Base-by-base conservation (phyloP, 2,113 vertebrate genomes). In the Leptodactylus fuscus region DNA sequence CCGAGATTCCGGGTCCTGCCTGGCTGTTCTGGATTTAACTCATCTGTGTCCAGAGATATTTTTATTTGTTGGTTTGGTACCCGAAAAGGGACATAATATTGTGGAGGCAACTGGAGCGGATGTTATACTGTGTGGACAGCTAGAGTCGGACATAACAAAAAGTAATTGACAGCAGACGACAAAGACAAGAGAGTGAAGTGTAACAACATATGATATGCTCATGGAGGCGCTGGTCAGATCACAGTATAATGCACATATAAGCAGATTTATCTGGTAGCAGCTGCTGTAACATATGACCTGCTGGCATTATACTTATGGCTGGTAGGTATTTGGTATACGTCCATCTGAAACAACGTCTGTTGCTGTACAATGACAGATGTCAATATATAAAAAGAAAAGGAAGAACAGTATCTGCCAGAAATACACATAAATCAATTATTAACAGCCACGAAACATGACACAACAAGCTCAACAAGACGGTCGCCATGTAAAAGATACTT, bases 331-430 rank as follows among this genome's bases (percentile, higher is more conserved):
- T 60, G 11, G 10, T 58, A 4, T 58, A 58, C 10, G 34, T 60
- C 48, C 78, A 29, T 46, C 18, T 53, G 34, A 71, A 53, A 16
- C 51, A 27, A 41, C 12, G 49, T 73, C 65, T 85, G 84, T 27
- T 81, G 18, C 77, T 76, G 34, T 38, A 77, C 13, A 71, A 80
- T 80, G 53, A 80, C 77, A 80, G 77, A 80, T 80, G 77, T 78
- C 13, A 6, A 29, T 75, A 48, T 76, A 51, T 51, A 51, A 53
- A 53, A 53, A 77, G 15, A 32, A 32, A 46, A 76, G 4, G 44
- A 20, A 60, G 15, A 60, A 24, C 24, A 34, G 32, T 41, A 38
- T 38, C 20, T 38, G 22, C 36, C 34, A 58, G 2, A 60, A 79
- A 55, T 15, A 80, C 55, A 44, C n/a, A 38, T 80, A 22, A 24